Evolutionary conservation across 2,113 vertebrate species (phyloP).

Genomic region (Alethe castanea): DNA sequence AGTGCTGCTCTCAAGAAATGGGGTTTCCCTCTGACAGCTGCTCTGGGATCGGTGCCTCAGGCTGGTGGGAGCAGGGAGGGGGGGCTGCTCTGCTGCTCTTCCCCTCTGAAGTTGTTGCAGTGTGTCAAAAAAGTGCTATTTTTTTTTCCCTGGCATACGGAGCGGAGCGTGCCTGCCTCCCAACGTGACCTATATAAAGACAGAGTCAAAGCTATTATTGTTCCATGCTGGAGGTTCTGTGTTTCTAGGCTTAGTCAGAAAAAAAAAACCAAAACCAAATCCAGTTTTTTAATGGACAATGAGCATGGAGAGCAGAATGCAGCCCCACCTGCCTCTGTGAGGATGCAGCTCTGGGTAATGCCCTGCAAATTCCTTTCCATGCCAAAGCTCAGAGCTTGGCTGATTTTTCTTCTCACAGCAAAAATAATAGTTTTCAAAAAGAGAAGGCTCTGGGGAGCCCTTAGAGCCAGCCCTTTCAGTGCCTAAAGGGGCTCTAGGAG

Average conservation of each 20-base stretch:
- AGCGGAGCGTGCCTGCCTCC: not conserved
- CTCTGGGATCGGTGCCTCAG: not conserved
- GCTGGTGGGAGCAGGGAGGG: not conserved
- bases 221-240: not conserved
- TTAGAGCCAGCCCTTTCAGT: not conserved
- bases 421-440: not conserved
- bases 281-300: not conserved
- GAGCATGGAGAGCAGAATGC: not conserved
- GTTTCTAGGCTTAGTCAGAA: not conserved
- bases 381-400: not conserved
- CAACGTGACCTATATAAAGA: not conserved
- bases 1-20: not conserved
- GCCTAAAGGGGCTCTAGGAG: not conserved
- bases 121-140: not conserved
- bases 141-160: not conserved
- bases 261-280: too few relatives aligned
- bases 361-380: not conserved
- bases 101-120: not conserved
- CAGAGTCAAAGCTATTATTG: not conserved
- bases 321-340: not conserved
- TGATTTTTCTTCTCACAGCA: not conserved
- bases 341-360: fast-evolving
- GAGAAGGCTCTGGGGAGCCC: not conserved
- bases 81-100: fast-evolving
- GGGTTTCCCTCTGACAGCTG: not conserved